Base-by-base conservation (phyloP, 1,140 invertebrate species). In the honey bee (Apis mellifera) region DNA sequence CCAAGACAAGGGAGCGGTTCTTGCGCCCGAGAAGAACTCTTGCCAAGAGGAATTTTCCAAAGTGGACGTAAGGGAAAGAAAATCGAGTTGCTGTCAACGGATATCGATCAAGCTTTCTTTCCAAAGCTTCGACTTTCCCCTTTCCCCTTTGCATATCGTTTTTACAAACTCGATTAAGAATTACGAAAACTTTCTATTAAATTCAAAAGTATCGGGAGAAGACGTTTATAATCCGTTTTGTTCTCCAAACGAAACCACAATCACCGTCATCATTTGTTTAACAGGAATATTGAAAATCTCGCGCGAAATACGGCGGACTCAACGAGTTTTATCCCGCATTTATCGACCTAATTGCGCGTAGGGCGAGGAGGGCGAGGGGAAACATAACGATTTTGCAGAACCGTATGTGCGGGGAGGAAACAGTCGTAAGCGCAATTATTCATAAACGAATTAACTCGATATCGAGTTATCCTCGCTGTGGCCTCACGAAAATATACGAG, bases 381-480 rank as follows among this genome's bases (percentile, higher is more conserved):
- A 59, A 12, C 1, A 12, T 8, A 0, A 0, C 2, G 32, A 42
- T 42, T 42, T 12, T 21, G 17, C 57, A 59, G 11, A 13, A 32
- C 32, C 32, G 32, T 32, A 32, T 4, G 9, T 2, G 59, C 15
- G 26, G 9, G 11, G 15, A 26, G 62, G 62, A 64, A 17, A 9
- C 23, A 42, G 5, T 48, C 0, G 12, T 21, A 9, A 21, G 26
- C 64, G 19, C 19, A 8, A 54, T 71, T 26, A 13, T 48, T 48
- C 32, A 19, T 60, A 26, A 73, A 74, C 59, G 23, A 66, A 66
- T 77, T 62, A 48, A 7, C 32, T 17, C 26, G 64, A n/a, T 77
- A 68, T 66, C 50, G 50, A n/a, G 52, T 26, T 42, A 80, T 57
- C 21, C 52, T 32, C 32, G 32, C 52, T 15, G 32, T 64, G 32